Conservation (phyloP, 2,888 invertebrate genomes). For the Cremastobaeus sp. region DNA sequence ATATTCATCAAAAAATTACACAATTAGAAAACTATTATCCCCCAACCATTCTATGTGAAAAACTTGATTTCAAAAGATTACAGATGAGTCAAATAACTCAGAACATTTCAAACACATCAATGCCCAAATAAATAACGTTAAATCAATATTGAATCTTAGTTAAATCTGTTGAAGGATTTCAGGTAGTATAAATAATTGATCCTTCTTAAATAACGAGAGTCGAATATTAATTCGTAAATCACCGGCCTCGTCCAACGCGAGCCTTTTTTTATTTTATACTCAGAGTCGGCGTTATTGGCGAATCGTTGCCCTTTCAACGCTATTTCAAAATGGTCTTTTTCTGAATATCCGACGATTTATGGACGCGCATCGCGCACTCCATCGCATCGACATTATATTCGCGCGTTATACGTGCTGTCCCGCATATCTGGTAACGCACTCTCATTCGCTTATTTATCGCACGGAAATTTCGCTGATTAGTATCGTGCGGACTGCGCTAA, state of each 20-base stretch:
- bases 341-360: slow-evolving; percentile 62
- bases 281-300: slow-evolving; percentile 45
- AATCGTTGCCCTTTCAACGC: slow-evolving; percentile 59
- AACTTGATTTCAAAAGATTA: slow-evolving; percentile 14
- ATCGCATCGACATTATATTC: slow-evolving; percentile 65
- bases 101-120: slow-evolving; percentile 40
- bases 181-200: slow-evolving; percentile 51
- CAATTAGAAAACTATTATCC: no score
- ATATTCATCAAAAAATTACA: no score
- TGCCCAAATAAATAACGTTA: slow-evolving; percentile 17
- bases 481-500: slow-evolving; percentile 78
- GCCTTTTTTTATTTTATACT: slow-evolving; percentile 54
- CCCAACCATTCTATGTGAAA: no score
- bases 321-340: slow-evolving; percentile 60
- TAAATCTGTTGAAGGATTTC: slow-evolving; percentile 52
- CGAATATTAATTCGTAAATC: slow-evolving; percentile 59
- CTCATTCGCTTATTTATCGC: slow-evolving; percentile 77
- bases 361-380: slow-evolving; percentile 57
- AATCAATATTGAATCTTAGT: slow-evolving; percentile 48
- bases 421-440: slow-evolving; percentile 71
- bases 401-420: slow-evolving; percentile 61
- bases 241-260: slow-evolving; percentile 44
- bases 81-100: slow-evolving; percentile 32
- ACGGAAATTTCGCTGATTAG: slow-evolving; percentile 78
- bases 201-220: slow-evolving; percentile 47